phyloP scores from a whole-genome alignment of 2,888 invertebrate species.

The Mesoligia furuncula region DNA sequence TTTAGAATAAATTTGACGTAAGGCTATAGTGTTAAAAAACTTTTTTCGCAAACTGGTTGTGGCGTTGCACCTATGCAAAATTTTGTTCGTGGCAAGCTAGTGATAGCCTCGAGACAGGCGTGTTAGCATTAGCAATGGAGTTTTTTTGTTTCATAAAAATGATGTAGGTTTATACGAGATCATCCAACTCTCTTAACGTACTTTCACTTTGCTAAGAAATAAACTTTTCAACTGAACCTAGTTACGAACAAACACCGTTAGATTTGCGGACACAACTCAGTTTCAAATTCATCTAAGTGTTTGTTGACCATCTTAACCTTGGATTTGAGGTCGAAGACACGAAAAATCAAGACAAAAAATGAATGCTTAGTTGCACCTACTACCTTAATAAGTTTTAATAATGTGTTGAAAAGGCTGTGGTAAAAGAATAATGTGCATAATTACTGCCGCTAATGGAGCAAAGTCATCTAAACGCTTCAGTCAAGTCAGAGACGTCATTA shows the following conservation, averaged over 20 bases:
- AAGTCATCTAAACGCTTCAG: slow-evolving; percentile 37
- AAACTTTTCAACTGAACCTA: slow-evolving; percentile 36
- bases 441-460: slow-evolving; percentile 34
- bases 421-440: slow-evolving; percentile 40
- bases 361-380: background rate
- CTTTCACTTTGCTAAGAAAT: slow-evolving; percentile 59
- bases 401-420: slow-evolving; percentile 18
- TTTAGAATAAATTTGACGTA: background rate
- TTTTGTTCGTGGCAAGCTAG: background rate
- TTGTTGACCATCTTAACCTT: slow-evolving; percentile 10
- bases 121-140: background rate
- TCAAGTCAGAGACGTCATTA: slow-evolving; percentile 25
- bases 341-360: slow-evolving; percentile 6
- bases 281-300: slow-evolving; percentile 29
- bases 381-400: slow-evolving; percentile 9
- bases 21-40: background rate
- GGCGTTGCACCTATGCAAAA: background rate
- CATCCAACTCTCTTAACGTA: slow-evolving; percentile 46
- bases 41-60: background rate
- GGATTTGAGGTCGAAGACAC: slow-evolving; percentile 13
- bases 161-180: slow-evolving; percentile 9
- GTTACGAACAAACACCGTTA: slow-evolving; percentile 51
- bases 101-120: background rate
- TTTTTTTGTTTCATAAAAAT: slow-evolving; percentile 1
- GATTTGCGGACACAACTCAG: slow-evolving; percentile 26